Conservation (phyloP, 2,888 invertebrate genomes). For the Adelognathus sp. region DNA sequence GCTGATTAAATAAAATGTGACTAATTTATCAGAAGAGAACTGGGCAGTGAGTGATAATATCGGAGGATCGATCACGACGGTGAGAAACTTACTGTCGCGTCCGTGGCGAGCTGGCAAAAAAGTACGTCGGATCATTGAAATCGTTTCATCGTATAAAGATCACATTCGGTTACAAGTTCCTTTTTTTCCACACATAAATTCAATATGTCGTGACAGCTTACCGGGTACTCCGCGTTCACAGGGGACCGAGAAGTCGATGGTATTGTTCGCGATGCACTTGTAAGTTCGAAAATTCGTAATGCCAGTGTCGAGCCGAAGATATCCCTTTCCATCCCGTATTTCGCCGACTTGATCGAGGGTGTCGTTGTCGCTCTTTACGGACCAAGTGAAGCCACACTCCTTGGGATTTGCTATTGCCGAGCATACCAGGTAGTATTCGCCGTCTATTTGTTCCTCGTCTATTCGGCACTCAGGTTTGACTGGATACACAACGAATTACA, state of each 20-base stretch:
- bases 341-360: constrained; percentile 86
- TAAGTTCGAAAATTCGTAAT: constrained; percentile 89
- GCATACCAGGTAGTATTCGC: constrained; percentile 90
- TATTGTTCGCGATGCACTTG: constrained; percentile 92
- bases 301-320: constrained; percentile 85
- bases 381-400: constrained; percentile 91
- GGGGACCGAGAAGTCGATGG: constrained; percentile 86
- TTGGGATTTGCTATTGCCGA: constrained; percentile 91
- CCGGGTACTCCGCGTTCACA: constrained; percentile 83
- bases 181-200: neutral
- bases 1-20: no score
- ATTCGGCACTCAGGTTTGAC: constrained; percentile 93
- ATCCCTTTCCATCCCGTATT: constrained; percentile 83
- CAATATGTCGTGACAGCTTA: constrained; percentile 68
- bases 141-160: constrained; percentile 8
- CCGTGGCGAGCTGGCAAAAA: constrained; percentile 63
- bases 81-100: constrained; percentile 61
- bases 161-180: neutral
- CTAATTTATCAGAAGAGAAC: neutral
- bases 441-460: constrained; percentile 87
- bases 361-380: constrained; percentile 92
- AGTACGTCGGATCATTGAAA: constrained; percentile 34
- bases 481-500: constrained; percentile 78
- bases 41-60: neutral
- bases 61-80: neutral